These are phyloP conservation scores for Hyperoplus immaculatus DNA, from an alignment of 2,797 vertebrate genomes.

Conservation along the genomic window DNA sequence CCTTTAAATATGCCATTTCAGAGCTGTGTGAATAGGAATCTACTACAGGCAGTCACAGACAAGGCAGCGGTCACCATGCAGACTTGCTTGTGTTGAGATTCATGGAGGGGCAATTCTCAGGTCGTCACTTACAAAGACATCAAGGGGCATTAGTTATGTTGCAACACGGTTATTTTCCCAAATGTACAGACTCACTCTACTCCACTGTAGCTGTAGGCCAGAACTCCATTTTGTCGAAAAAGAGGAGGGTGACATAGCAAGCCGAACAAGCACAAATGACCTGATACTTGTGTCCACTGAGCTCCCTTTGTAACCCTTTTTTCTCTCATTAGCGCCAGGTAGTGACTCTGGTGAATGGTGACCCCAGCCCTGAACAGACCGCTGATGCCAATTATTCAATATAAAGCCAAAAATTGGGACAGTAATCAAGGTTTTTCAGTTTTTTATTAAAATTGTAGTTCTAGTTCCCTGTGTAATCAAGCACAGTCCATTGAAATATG, in stretches of 20 bases:
- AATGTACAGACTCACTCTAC: neutral
- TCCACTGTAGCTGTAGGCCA: neutral
- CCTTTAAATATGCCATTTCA: conserved; percentile 71
- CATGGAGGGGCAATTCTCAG: conserved; percentile 14
- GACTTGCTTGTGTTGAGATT: conserved; percentile 21
- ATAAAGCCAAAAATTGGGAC: conserved; percentile 5
- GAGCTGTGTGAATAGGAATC: conserved; percentile 53
- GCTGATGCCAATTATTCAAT: conserved; percentile 20
- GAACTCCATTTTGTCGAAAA: conserved; percentile 12
- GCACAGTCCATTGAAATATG: neutral
- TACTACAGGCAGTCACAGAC: conserved; percentile 35
- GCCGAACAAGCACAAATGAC: conserved; percentile 9
- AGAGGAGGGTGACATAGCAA: neutral
- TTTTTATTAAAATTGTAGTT: conserved; percentile 1
- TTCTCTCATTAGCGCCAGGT: conserved; percentile 27
- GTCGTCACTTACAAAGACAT: conserved; percentile 14
- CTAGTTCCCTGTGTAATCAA: conserved; percentile 11
- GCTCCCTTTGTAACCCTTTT: conserved; percentile 25
- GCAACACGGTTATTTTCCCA: neutral
- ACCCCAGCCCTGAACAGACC: conserved; percentile 17
- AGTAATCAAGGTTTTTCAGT: neutral
- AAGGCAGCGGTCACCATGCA: conserved; percentile 34
- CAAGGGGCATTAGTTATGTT: neutral
- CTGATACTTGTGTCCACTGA: conserved; percentile 14
- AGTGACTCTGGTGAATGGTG: conserved; percentile 16